These are phyloP conservation scores for Ridgeia piscesae DNA, from an alignment of 1,140 invertebrate genomes.

Conservation along the genomic window DNA sequence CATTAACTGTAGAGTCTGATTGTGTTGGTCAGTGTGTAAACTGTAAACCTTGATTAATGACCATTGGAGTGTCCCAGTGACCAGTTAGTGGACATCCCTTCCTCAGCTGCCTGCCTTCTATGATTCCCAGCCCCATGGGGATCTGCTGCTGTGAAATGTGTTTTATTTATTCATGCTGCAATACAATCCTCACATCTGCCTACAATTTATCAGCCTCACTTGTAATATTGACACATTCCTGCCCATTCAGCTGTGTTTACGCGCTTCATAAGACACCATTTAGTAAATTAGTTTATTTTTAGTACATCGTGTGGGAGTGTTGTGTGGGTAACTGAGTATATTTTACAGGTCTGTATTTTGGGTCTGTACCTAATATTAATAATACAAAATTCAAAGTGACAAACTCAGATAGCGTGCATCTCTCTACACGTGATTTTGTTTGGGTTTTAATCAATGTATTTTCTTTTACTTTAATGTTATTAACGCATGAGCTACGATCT, in stretches of 20 bases:
- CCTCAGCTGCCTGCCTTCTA: background rate
- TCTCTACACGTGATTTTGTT: too few species aligned
- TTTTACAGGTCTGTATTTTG: background rate
- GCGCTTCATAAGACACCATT: background rate
- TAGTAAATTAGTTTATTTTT: background rate
- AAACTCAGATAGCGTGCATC: too few species aligned
- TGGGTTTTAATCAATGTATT: too few species aligned
- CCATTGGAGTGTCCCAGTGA: background rate
- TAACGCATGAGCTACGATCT: too few species aligned
- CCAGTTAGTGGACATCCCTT: background rate
- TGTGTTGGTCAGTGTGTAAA: background rate
- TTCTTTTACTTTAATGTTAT: too few species aligned
- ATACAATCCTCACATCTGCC: background rate
- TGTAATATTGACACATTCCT: background rate
- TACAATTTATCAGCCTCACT: background rate
- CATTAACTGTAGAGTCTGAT: background rate
- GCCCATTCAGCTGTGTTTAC: background rate
- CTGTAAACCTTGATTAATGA: background rate
- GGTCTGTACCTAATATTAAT: background rate
- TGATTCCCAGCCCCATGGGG: background rate
- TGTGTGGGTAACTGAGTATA: background rate
- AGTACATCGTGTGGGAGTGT: background rate
- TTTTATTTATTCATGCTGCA: background rate
- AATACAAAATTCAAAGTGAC: too few species aligned
- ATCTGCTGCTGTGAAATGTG: background rate